These are phyloP conservation scores for Drosophila greeni DNA, from an alignment of 2,888 invertebrate genomes.

Conservation along the genomic window DNA sequence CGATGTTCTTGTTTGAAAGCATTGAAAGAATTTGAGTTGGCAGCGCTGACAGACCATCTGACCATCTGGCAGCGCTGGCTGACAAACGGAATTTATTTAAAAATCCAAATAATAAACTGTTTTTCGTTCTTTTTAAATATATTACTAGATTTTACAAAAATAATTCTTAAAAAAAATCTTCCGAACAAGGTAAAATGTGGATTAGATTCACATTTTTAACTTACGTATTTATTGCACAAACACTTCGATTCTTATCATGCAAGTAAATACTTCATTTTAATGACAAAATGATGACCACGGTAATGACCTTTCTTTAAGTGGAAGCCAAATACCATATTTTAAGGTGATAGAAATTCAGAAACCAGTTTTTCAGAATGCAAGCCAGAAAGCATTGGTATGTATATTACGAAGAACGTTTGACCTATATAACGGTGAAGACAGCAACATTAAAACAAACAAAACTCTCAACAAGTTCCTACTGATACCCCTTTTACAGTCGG, in stretches of 20 bases:
- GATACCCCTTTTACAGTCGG: conserved; percentile 12
- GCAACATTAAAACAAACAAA: conserved; percentile 26
- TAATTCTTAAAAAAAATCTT: no score
- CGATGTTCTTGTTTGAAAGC: no score
- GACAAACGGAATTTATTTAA: not conserved
- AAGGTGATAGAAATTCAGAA: not conserved
- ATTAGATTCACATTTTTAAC: not conserved
- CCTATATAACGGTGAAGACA: conserved; percentile 14
- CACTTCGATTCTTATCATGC: conserved; percentile 14
- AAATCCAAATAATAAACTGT: not conserved
- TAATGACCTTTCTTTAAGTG: conserved; percentile 23
- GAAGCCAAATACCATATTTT: conserved; percentile 1
- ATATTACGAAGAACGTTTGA: conserved; percentile 18
- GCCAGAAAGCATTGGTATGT: conserved; percentile 3
- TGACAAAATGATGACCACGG: conserved; percentile 17
- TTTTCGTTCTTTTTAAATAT: not conserved
- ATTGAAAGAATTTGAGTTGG: conserved; percentile 1
- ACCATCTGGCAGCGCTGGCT: conserved; percentile 1
- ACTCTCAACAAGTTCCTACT: conserved; percentile 21
- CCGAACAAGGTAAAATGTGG: no score
- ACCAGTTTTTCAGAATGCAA: conserved; percentile 8
- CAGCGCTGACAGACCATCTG: not conserved
- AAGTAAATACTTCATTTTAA: conserved; percentile 18
- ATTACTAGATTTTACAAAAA: not conserved
- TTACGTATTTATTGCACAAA: not conserved